Conservation (phyloP, 2,888 invertebrate species). For the Ligdia adustata region DNA sequence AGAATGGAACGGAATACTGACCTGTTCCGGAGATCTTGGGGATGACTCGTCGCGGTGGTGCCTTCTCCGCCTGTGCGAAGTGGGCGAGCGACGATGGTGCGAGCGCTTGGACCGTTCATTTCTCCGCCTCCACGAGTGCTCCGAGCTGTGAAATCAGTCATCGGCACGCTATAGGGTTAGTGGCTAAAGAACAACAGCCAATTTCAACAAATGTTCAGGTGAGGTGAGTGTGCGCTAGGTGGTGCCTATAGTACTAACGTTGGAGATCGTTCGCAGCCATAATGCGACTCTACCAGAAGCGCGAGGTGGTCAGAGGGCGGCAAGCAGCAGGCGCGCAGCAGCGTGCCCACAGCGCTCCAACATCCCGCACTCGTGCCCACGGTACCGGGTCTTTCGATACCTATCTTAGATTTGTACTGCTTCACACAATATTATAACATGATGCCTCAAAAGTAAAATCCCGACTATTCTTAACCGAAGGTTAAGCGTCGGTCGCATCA, state of each 20-base stretch:
- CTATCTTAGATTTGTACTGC: constrained; percentile 30
- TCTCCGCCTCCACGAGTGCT: constrained; percentile 91
- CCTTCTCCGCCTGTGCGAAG: constrained; percentile 89
- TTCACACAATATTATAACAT: too few relatives aligned
- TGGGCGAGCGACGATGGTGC: constrained; percentile 92
- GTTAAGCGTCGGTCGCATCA: constrained; percentile 8
- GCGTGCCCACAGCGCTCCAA: constrained; percentile 64
- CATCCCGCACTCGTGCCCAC: constrained; percentile 60
- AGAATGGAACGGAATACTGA: constrained; percentile 54
- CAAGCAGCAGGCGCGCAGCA: constrained; percentile 71
- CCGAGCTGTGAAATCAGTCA: constrained; percentile 87
- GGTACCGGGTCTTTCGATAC: constrained; percentile 44
- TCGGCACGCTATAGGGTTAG: constrained; percentile 83
- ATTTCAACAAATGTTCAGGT: constrained; percentile 58
- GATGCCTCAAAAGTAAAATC: constrained; percentile 11
- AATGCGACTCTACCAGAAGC: constrained; percentile 65
- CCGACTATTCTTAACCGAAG: constrained; percentile 26
- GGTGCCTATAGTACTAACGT: constrained; percentile 63
- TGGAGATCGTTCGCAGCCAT: constrained; percentile 60
- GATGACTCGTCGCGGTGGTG: constrained; percentile 80
- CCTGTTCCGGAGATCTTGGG: constrained; percentile 78
- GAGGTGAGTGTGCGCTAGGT: constrained; percentile 62
- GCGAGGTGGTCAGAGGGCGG: constrained; percentile 66
- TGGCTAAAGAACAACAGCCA: constrained; percentile 55
- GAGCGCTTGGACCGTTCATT: constrained; percentile 94